Conservation (phyloP, 2,888 invertebrate genomes). For the Nymphalis c-album region DNA sequence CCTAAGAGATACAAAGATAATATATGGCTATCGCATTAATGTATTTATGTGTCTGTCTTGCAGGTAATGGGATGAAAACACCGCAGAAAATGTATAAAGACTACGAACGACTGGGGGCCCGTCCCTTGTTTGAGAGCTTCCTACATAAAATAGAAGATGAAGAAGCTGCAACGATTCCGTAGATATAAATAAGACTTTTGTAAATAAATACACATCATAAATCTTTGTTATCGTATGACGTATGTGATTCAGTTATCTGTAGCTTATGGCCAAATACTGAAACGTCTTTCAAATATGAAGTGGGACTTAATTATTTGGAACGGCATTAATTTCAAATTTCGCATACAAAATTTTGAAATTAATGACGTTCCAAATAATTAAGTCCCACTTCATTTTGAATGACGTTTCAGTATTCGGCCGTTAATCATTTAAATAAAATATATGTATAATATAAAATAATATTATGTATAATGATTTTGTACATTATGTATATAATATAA, state of each 20-base stretch:
- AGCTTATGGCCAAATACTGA: no score
- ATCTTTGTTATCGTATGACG: constrained; percentile 1
- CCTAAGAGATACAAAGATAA: constrained; percentile 54
- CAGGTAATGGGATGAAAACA: constrained; percentile 80
- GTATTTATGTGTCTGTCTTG: constrained; percentile 76
- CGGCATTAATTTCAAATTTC: no score
- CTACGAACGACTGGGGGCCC: constrained; percentile 58
- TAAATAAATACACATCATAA: constrained; percentile 13
- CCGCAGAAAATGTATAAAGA: constrained; percentile 64
- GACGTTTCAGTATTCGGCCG: no score
- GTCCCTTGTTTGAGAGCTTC: constrained; percentile 48
- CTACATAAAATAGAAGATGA: constrained; percentile 62
- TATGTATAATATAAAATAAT: no score
- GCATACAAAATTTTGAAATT: no score
- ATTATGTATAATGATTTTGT: no score
- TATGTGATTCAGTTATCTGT: background rate
- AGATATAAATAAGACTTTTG: constrained; percentile 55
- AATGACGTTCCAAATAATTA: no score
- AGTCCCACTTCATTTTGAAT: no score
- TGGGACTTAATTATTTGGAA: no score
- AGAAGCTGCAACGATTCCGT: constrained; percentile 55
- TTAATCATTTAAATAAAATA: no score
- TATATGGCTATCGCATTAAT: constrained; percentile 65
- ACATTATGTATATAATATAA: no score
- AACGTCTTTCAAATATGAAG: no score